phyloP scores from a whole-genome alignment of 2,888 invertebrate genomes.

The Campoplex nolae region DNA sequence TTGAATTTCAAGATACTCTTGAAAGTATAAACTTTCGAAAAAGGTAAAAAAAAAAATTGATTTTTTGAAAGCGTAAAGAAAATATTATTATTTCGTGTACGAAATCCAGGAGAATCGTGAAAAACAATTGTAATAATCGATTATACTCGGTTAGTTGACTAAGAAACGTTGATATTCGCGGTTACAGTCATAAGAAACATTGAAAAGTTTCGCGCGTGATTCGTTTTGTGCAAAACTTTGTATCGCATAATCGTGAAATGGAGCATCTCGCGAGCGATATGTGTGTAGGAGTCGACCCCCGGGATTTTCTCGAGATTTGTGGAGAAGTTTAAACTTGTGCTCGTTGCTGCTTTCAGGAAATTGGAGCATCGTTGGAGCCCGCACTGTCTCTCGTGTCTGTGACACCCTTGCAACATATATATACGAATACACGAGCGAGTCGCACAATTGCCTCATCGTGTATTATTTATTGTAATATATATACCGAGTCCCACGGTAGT shows the following conservation, averaged over 20 bases:
- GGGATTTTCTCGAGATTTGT: slow-evolving; percentile 59
- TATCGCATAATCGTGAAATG: slow-evolving; percentile 48
- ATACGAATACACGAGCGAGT: slow-evolving; percentile 4
- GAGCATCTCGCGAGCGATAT: slow-evolving; percentile 55
- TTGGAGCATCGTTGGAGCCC: slow-evolving; percentile 59
- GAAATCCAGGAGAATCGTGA: no score
- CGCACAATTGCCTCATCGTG: slow-evolving; percentile 57
- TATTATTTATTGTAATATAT: slow-evolving; percentile 61
- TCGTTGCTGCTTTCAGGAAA: slow-evolving; percentile 52
- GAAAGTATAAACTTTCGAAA: no score
- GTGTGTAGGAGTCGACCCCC: slow-evolving; percentile 56
- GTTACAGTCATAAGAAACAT: not conserved
- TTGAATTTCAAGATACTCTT: no score
- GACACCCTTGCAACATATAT: slow-evolving; percentile 37
- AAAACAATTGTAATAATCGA: no score
- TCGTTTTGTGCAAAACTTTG: slow-evolving; percentile 5
- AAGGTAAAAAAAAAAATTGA: no score
- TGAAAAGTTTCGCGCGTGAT: not conserved
- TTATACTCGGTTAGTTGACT: no score
- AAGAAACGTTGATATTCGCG: not conserved
- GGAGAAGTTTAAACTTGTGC: slow-evolving; percentile 56
- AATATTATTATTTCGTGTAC: no score
- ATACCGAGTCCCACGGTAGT: slow-evolving; percentile 38
- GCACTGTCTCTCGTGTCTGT: slow-evolving; percentile 57
- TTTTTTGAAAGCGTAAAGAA: no score